These are phyloP conservation scores for Drosophila bocqueti DNA, from an alignment of 1,140 invertebrate genomes.

Conservation along the genomic window DNA sequence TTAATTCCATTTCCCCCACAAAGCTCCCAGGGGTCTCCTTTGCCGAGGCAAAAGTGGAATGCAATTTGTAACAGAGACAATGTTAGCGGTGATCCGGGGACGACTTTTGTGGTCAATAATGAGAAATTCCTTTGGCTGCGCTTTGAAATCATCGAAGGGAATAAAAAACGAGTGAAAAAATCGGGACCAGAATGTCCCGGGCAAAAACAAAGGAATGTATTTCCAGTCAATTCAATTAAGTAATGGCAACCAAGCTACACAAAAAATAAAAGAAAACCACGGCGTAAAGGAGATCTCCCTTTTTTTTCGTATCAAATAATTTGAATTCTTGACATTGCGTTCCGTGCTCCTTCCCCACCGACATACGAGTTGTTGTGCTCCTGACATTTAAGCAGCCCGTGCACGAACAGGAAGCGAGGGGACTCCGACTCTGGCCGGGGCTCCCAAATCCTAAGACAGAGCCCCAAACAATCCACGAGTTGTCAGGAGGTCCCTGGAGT, in stretches of 20 bases:
- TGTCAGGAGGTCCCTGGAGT: conserved; percentile 45
- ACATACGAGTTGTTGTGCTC: conserved; percentile 33
- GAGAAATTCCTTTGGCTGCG: conserved; percentile 76
- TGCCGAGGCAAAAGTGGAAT: conserved; percentile 25
- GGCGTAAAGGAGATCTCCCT: conserved; percentile 32
- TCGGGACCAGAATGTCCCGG: conserved; percentile 20
- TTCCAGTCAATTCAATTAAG: conserved; percentile 79
- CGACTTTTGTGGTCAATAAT: conserved; percentile 81
- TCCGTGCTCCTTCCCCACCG: background rate
- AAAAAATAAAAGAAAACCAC: conserved; percentile 16
- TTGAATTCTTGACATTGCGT: conserved; percentile 71
- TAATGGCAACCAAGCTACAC: conserved; percentile 54
- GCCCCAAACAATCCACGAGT: conserved; percentile 23
- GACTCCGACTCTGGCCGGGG: background rate
- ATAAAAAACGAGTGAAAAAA: conserved; percentile 13
- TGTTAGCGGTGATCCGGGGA: conserved; percentile 61
- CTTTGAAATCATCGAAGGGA: conserved; percentile 51
- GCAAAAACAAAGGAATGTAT: conserved; percentile 70
- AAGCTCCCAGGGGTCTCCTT: background rate
- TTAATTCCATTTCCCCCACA: conserved; percentile 67
- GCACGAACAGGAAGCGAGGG: conserved; percentile 43
- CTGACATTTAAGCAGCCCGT: conserved; percentile 57
- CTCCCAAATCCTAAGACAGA: conserved; percentile 24
- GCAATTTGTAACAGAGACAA: conserved; percentile 59
- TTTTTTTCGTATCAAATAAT: conserved; percentile 52